phyloP scores from a whole-genome alignment of 2,888 invertebrate species.

The Leucophenga montana region DNA sequence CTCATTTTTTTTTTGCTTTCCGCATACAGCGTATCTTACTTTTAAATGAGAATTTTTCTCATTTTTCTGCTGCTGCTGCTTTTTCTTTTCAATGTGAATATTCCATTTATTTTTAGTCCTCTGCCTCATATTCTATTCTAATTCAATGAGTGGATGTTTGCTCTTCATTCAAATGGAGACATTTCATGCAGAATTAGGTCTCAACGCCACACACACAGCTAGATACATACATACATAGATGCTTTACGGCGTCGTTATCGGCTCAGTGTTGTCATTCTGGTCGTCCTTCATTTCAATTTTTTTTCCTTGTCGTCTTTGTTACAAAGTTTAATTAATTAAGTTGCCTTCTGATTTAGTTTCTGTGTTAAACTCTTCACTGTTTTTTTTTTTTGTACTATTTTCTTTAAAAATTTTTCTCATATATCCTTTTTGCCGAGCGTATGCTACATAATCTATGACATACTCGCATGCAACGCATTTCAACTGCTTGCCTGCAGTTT shows the following conservation, averaged over 20 bases:
- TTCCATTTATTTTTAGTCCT: background rate
- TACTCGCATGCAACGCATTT: no score
- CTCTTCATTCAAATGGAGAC: constrained; percentile 16
- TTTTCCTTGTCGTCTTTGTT: no score
- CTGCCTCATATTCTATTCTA: background rate
- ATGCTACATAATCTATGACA: no score
- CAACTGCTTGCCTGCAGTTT: no score
- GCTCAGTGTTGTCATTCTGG: no score
- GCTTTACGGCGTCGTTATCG: background rate
- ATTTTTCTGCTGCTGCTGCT: background rate
- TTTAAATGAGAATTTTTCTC: no score
- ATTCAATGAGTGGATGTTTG: constrained; percentile 9
- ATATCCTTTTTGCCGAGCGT: no score
- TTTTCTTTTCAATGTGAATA: background rate
- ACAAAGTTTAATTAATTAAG: constrained; percentile 13
- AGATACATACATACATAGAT: background rate
- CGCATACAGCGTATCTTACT: background rate
- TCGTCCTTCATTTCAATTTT: no score
- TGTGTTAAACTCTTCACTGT: background rate
- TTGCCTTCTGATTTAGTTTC: background rate
- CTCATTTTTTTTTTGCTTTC: background rate
- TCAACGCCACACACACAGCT: background rate
- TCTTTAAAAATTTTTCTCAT: background rate
- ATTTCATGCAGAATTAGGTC: constrained; percentile 20
- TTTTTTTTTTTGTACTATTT: background rate